Base-by-base conservation (phyloP, 2,797 vertebrate species). In the Sebastes minor region DNA sequence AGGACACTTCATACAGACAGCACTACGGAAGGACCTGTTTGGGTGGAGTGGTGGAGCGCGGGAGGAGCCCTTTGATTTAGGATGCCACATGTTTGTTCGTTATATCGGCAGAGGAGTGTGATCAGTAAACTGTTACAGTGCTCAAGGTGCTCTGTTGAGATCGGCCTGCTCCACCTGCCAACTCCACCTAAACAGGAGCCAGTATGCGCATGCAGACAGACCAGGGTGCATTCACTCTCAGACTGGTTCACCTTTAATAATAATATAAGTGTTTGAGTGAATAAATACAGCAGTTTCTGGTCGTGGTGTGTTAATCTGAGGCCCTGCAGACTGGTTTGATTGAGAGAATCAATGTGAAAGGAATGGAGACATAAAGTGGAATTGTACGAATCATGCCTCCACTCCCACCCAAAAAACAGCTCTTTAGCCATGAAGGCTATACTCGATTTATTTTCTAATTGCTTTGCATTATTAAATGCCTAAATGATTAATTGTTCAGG, bases 251-350 rank as follows among this genome's bases (percentile, higher is more conserved):
- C 16, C 70, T 84, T 80, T 61, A 78, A 56, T 64, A 66, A 62
- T 28, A 66, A 62, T 28, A 84, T 7, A 60, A 66, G 32, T 38
- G 67, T 75, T 66, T 49, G 78, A 85, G 71, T 88, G 85, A 91
- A 85, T 85, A 92, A 86, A 84, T 90, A 91, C 85, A 92, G 88
- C 85, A 74, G 88, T 86, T 90, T 89, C 71, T 86, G 80, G 76
- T 87, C 77, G 77, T 77, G 59, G 64, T 81, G 82, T 80, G 28
- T 78, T 83, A 63, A 69, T 86, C 87, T 81, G 85, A 91, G 81
- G 74, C 73, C 84, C 73, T 62, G 70, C 65, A 87, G 77, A 92
- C 87, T 92, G 87, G 84, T 74, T 71, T 72, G 56, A 82, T 23
- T 73, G 61, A 80, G 53, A 79, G 74, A 81, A 88, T 53, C 1